Evolutionary conservation across 2,113 vertebrate species (phyloP).

Genomic region (Hylia prasina): DNA sequence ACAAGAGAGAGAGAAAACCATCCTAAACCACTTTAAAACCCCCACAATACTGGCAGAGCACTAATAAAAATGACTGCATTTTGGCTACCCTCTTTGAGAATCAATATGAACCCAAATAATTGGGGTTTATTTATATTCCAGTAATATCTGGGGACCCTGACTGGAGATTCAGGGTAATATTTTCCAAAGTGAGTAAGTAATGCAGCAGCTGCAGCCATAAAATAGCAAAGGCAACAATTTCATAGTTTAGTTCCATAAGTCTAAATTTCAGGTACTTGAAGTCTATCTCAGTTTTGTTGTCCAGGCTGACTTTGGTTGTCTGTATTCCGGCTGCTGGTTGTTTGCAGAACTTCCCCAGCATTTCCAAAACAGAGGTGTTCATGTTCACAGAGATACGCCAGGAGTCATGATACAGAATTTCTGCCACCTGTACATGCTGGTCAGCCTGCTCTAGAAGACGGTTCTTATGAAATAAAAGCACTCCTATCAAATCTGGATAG

Average conservation of each 20-base stretch:
- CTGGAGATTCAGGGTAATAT: neutral
- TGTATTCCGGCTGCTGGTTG: neutral
- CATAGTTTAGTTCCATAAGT: neutral
- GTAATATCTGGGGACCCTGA: neutral
- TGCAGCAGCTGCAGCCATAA: neutral
- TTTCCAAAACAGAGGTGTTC: neutral
- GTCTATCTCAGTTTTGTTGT: neutral
- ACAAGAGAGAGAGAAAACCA: neutral
- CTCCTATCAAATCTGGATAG: neutral
- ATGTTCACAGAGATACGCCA: neutral
- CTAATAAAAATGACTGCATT: neutral
- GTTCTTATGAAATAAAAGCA: neutral
- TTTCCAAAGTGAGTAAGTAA: neutral
- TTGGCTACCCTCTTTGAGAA: neutral
- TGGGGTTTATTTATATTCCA: neutral
- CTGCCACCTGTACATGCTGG: rapidly evolving
- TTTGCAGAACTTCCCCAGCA: neutral
- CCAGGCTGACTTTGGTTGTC: neutral
- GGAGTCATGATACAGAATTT: neutral
- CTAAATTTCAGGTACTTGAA: neutral
- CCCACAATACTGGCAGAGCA: neutral
- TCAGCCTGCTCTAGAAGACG: neutral
- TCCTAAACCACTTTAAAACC: rapidly evolving
- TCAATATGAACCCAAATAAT: neutral
- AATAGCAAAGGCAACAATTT: neutral